These are phyloP conservation scores for Geococcyx californianus DNA, from an alignment of 2,113 vertebrate species.

Conservation along the genomic window DNA sequence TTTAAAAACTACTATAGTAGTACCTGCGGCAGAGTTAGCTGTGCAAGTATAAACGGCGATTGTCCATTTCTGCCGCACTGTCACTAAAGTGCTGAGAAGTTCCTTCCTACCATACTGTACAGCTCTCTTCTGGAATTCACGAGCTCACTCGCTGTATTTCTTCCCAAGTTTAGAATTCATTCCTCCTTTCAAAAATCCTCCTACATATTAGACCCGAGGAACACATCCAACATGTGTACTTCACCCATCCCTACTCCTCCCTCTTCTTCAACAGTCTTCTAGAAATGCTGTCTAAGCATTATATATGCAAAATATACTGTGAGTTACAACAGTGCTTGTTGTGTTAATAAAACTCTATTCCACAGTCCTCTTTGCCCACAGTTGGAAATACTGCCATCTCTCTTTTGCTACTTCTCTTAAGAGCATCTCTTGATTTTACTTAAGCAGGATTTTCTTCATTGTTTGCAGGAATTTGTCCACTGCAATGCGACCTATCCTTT, in stretches of 20 bases:
- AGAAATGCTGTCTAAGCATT: background rate
- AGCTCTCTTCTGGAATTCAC: background rate
- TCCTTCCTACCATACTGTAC: background rate
- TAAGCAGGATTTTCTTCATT: background rate
- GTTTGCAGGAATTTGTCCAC: background rate
- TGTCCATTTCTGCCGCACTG: background rate
- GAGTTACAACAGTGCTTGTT: no score
- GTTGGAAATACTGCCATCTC: background rate
- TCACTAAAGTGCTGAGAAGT: background rate
- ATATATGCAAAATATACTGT: no score
- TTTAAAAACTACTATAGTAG: background rate
- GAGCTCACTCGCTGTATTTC: background rate
- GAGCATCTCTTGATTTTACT: background rate
- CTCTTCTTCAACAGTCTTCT: background rate
- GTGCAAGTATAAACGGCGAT: background rate
- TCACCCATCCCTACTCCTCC: background rate
- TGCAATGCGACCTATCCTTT: background rate
- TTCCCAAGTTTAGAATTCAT: background rate
- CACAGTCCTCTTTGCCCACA: no score
- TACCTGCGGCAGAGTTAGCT: background rate
- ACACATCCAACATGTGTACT: background rate
- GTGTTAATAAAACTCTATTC: no score
- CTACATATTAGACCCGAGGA: background rate
- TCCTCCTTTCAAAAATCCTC: background rate
- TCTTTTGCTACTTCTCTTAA: background rate